phyloP scores from a whole-genome alignment of 2,888 invertebrate genomes.

The Dicycla oo region DNA sequence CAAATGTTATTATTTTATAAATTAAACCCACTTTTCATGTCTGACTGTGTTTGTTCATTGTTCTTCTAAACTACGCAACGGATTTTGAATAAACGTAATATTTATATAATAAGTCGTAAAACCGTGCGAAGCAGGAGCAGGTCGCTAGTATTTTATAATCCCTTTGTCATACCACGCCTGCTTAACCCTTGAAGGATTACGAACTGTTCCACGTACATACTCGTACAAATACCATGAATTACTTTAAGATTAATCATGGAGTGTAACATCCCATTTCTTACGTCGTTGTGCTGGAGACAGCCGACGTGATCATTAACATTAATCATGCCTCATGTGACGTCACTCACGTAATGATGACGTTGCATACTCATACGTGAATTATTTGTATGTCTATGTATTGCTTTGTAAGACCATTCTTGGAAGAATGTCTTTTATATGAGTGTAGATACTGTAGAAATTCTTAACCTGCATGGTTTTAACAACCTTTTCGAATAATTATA shows the following conservation, averaged over 20 bases:
- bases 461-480: too few relatives aligned
- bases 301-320: conserved; percentile 55
- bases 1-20: neutral
- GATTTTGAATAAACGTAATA: too few relatives aligned
- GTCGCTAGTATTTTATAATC: neutral
- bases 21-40: neutral
- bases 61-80: neutral
- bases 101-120: too few relatives aligned
- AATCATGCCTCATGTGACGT: conserved; percentile 49
- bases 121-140: neutral
- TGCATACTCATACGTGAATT: conserved; percentile 15
- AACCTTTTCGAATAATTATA: too few relatives aligned
- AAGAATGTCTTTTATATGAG: neutral
- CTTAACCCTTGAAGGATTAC: neutral
- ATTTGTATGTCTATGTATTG: conserved; percentile 1
- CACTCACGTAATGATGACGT: conserved; percentile 52
- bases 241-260: conserved; percentile 37
- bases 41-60: neutral
- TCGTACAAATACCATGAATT: conserved; percentile 19
- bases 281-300: conserved; percentile 40
- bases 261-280: conserved; percentile 40
- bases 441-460: too few relatives aligned
- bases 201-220: neutral
- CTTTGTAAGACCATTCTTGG: neutral
- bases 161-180: too few relatives aligned